phyloP scores from a whole-genome alignment of 2,797 vertebrate species.

The Pangasius djambal region DNA sequence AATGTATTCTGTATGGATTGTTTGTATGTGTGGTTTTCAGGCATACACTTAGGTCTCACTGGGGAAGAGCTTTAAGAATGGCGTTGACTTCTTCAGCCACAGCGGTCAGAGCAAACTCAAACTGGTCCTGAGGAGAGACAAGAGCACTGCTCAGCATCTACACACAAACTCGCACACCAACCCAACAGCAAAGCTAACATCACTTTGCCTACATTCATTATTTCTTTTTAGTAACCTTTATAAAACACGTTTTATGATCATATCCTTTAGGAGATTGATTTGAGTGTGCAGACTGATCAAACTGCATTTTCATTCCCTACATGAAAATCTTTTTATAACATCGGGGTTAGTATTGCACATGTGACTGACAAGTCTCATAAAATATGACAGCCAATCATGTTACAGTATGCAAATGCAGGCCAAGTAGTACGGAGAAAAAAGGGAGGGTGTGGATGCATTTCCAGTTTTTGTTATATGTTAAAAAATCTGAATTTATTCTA shows the following conservation, averaged over 20 bases:
- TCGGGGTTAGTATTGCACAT: neutral
- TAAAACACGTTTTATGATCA: neutral
- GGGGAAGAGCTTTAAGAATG: constrained; percentile 94
- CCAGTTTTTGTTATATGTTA: neutral
- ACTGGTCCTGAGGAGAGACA: constrained; percentile 86
- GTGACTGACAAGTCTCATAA: neutral
- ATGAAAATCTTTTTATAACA: neutral
- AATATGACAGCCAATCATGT: neutral
- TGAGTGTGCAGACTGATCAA: neutral
- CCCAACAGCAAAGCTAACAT: neutral
- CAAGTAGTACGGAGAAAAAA: neutral
- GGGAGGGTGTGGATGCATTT: neutral
- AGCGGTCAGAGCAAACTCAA: constrained; percentile 94
- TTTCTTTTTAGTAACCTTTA: neutral
- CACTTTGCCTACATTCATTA: neutral
- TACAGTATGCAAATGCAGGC: neutral
- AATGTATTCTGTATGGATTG: constrained; percentile 5
- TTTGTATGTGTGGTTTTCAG: constrained; percentile 16
- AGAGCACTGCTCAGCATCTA: constrained; percentile 26
- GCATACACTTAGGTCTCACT: constrained; percentile 71
- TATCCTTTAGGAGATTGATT: neutral
- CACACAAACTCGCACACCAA: neutral
- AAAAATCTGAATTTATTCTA: neutral
- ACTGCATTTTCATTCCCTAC: neutral
- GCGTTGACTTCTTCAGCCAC: constrained; percentile 96